phyloP scores from a whole-genome alignment of 2,113 vertebrate genomes.

The Symphodus melops region DNA sequence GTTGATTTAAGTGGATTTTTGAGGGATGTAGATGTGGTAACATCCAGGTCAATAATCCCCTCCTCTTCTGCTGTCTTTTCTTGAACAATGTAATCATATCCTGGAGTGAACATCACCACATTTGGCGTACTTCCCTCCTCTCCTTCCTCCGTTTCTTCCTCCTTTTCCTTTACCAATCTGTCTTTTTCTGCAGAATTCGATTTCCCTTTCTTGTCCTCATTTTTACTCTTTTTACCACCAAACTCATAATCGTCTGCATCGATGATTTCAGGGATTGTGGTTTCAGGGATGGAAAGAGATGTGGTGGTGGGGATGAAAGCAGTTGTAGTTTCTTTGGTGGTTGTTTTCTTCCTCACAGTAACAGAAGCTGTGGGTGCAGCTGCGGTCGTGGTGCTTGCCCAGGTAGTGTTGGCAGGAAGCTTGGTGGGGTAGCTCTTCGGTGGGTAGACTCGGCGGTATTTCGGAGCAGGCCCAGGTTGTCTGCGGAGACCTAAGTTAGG shows the following conservation, averaged over 20 bases:
- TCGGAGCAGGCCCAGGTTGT: constrained; percentile 62
- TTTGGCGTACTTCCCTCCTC: constrained; percentile 79
- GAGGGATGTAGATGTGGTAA: constrained; percentile 38
- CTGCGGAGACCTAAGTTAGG: constrained; percentile 73
- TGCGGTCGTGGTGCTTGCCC: constrained; percentile 24
- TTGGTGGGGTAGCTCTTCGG: constrained; percentile 48
- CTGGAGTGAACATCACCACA: constrained; percentile 58
- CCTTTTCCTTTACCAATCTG: constrained; percentile 6
- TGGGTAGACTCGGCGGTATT: constrained; percentile 44
- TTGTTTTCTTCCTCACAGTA: constrained; percentile 27
- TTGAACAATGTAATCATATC: constrained; percentile 78
- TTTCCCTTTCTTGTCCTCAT: constrained; percentile 22
- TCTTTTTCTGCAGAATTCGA: constrained; percentile 19
- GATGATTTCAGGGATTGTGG: constrained; percentile 52
- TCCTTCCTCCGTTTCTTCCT: constrained; percentile 36
- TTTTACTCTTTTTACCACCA: constrained; percentile 46
- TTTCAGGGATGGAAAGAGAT: constrained; percentile 19
- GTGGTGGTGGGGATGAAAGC: constrained; percentile 9
- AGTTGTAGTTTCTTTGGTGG: constrained; percentile 37
- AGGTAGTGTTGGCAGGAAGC: constrained; percentile 25
- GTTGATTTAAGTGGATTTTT: constrained; percentile 44
- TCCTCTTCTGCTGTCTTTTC: constrained; percentile 60
- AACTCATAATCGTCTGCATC: constrained; percentile 62
- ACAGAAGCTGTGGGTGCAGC: constrained; percentile 29
- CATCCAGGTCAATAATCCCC: constrained; percentile 66